Percentiles rank a stretch among this genome's conserved stretches.
Conservation (phyloP, 2,888 invertebrate species). For the Desoria tigrina region DNA sequence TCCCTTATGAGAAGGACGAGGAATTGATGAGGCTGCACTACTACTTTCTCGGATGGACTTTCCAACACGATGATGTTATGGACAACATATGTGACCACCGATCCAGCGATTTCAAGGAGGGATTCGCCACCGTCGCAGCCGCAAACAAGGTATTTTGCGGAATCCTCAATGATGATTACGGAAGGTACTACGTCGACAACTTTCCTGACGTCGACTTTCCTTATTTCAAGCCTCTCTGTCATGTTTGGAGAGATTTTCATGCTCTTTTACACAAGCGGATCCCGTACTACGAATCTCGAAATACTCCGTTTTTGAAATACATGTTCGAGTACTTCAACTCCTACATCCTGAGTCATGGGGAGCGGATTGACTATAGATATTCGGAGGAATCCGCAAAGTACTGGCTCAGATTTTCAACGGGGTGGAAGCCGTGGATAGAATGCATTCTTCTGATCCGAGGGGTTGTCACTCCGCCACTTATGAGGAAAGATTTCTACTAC, state of each 20-base stretch:
- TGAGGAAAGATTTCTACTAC: constrained; percentile 2
- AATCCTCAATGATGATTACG: background rate
- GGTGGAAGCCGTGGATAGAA: background rate
- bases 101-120: background rate
- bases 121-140: background rate
- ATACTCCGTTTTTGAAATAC: background rate
- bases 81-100: background rate
- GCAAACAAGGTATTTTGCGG: background rate
- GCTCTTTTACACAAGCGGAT: background rate
- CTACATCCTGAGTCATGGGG: background rate
- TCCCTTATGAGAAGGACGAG: background rate
- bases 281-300: background rate
- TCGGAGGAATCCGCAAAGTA: background rate
- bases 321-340: background rate
- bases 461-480: background rate
- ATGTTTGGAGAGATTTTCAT: background rate
- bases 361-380: background rate
- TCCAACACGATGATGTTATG: background rate
- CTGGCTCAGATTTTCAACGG: background rate
- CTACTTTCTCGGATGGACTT: background rate
- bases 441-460: background rate
- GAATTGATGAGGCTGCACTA: background rate
- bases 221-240: background rate
- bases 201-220: constrained; percentile 1
- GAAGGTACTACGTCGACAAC: background rate